Evolutionary conservation across 2,888 invertebrate species (phyloP).

Genomic region (Aphidoletes aphidimyza): DNA sequence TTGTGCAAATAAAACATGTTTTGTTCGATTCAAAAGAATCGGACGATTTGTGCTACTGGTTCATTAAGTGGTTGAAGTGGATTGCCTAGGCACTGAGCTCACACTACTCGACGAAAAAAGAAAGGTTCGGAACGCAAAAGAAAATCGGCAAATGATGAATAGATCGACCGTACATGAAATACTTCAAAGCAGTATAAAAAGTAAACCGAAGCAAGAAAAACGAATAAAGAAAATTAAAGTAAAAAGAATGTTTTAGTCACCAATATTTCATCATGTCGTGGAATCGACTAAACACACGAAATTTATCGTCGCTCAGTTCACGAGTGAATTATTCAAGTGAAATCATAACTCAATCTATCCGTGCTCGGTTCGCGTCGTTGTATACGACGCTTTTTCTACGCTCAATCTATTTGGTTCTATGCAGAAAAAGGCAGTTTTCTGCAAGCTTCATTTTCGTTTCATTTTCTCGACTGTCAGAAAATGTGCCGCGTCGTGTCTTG

Average conservation of each 20-base stretch:
- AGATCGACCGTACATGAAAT: too few species aligned
- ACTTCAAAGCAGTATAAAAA: too few species aligned
- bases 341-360: conserved; percentile 40
- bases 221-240: not conserved
- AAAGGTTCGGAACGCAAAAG: not conserved
- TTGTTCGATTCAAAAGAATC: not conserved
- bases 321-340: conserved; percentile 24
- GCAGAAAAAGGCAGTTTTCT: too few species aligned
- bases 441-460: too few species aligned
- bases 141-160: conserved; percentile 11
- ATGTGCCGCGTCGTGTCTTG: not conserved
- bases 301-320: conserved; percentile 20
- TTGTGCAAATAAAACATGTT: not conserved
- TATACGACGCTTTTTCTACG: too few species aligned
- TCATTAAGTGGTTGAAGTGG: conserved; percentile 4
- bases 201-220: not conserved
- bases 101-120: not conserved
- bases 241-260: conserved; percentile 23
- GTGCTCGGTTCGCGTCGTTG: too few species aligned
- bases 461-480: not conserved
- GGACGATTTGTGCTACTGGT: not conserved
- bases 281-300: conserved; percentile 34
- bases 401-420: too few species aligned
- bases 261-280: conserved; percentile 27
- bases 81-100: not conserved